phyloP scores from a whole-genome alignment of 2,888 invertebrate species.

The Lamproptera curius region DNA sequence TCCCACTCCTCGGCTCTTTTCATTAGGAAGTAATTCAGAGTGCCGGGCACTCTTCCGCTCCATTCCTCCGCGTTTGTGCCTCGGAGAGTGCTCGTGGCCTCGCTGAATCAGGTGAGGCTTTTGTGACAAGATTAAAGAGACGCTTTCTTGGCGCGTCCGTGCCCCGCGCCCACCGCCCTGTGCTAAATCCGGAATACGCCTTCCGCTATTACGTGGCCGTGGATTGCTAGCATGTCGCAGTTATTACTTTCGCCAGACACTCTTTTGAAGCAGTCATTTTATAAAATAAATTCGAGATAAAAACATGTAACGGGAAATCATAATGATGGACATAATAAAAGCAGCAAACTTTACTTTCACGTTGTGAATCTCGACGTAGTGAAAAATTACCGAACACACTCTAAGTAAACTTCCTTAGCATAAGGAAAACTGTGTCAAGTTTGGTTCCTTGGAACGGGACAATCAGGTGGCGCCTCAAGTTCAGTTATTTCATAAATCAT shows the following conservation, averaged over 20 bases:
- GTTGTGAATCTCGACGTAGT: too few species aligned
- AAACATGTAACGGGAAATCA: too few species aligned
- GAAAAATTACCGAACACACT: too few species aligned
- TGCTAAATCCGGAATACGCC: constrained; percentile 65
- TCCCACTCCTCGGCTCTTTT: constrained; percentile 71
- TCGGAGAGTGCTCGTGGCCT: constrained; percentile 62
- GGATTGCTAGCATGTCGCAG: constrained; percentile 28
- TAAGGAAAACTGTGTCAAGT: constrained; percentile 15
- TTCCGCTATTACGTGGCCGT: constrained; percentile 35
- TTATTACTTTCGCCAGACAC: constrained; percentile 6
- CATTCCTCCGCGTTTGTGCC: constrained; percentile 69
- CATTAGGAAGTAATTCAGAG: constrained; percentile 78
- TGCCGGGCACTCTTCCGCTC: constrained; percentile 71
- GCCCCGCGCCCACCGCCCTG: constrained; percentile 34
- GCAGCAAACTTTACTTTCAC: too few species aligned
- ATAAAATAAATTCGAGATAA: too few species aligned
- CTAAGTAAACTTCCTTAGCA: too few species aligned
- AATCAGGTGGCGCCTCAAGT: constrained; percentile 16
- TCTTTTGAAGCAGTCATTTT: background rate
- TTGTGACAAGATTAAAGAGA: constrained; percentile 76
- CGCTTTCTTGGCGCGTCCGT: constrained; percentile 55
- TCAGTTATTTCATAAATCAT: constrained; percentile 19
- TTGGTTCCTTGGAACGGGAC: constrained; percentile 15
- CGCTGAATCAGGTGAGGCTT: constrained; percentile 74
- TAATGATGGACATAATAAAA: too few species aligned